These are phyloP conservation scores for Teleopsis dalmanni DNA, from an alignment of 1,140 invertebrate genomes.

Conservation along the genomic window DNA sequence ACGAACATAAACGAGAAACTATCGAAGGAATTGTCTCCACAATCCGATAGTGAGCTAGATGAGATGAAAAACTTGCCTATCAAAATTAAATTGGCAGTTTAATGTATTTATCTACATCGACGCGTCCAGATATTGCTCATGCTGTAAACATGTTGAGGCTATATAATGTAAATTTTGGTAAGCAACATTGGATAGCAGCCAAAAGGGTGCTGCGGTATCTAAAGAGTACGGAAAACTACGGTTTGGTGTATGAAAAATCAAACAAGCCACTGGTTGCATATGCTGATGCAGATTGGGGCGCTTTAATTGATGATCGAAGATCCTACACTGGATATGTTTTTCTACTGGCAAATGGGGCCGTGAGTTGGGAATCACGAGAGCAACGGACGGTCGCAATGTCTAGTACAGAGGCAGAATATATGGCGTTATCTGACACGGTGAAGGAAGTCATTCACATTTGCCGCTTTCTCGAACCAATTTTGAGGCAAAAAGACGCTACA, in stretches of 20 bases:
- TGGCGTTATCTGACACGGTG: conserved; percentile 26
- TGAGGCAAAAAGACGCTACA: no score
- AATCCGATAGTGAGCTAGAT: neutral
- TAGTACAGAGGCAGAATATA: conserved; percentile 41
- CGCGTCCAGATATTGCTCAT: neutral
- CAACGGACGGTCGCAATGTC: conserved; percentile 37
- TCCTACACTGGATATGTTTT: conserved; percentile 40
- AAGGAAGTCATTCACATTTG: conserved; percentile 23
- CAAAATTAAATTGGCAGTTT: neutral
- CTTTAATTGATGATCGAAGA: conserved; percentile 13
- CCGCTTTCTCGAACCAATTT: no score
- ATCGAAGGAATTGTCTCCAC: neutral
- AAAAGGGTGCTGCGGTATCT: no score
- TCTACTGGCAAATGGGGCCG: conserved; percentile 18
- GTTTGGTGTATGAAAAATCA: no score
- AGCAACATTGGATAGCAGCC: no score
- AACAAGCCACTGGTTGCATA: neutral
- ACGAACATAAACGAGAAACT: neutral
- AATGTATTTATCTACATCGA: neutral
- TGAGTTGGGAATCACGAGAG: conserved; percentile 31
- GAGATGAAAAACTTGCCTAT: neutral
- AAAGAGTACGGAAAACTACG: no score
- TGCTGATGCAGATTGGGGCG: neutral
- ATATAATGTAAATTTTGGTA: no score
- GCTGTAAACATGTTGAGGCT: neutral